phyloP scores from a whole-genome alignment of 1,140 invertebrate species.

The Anagrus nilaparvatae region DNA sequence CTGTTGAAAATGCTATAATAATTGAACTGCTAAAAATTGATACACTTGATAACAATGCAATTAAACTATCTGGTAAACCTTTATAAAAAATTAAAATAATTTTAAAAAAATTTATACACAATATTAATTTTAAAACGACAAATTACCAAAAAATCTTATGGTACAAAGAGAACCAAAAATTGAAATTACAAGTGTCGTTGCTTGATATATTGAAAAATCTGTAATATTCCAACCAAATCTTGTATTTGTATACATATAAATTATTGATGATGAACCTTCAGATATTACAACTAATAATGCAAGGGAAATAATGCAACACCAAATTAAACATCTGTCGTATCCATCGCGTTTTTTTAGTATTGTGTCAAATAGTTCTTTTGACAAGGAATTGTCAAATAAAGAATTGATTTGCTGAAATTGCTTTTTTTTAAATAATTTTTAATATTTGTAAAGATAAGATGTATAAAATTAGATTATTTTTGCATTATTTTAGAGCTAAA shows the following conservation, averaged over 20 bases:
- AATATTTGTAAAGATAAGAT: not conserved
- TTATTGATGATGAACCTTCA: constrained; percentile 44
- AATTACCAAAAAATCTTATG: constrained; percentile 11
- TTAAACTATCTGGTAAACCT: constrained; percentile 14
- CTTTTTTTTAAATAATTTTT: constrained; percentile 1
- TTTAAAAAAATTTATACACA: constrained; percentile 4
- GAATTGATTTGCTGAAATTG: not conserved
- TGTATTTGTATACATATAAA: constrained; percentile 52
- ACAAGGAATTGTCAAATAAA: constrained; percentile 46
- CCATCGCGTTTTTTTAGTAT: constrained; percentile 49
- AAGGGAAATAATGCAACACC: constrained; percentile 47
- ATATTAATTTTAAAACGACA: constrained; percentile 6
- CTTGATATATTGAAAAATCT: constrained; percentile 37
- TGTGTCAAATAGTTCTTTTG: constrained; percentile 31
- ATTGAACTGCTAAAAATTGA: constrained; percentile 13
- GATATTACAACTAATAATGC: constrained; percentile 45
- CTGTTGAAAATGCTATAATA: constrained; percentile 39
- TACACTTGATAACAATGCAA: constrained; percentile 3
- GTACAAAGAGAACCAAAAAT: constrained; percentile 14
- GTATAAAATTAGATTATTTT: too few relatives aligned
- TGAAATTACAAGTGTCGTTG: constrained; percentile 4
- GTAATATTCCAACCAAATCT: constrained; percentile 56
- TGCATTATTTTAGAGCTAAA: too few relatives aligned
- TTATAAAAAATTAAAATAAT: constrained; percentile 15
- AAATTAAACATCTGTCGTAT: constrained; percentile 47